These are phyloP conservation scores for Zalophus californianus DNA, from an alignment of 2,797 vertebrate genomes.

Conservation along the genomic window DNA sequence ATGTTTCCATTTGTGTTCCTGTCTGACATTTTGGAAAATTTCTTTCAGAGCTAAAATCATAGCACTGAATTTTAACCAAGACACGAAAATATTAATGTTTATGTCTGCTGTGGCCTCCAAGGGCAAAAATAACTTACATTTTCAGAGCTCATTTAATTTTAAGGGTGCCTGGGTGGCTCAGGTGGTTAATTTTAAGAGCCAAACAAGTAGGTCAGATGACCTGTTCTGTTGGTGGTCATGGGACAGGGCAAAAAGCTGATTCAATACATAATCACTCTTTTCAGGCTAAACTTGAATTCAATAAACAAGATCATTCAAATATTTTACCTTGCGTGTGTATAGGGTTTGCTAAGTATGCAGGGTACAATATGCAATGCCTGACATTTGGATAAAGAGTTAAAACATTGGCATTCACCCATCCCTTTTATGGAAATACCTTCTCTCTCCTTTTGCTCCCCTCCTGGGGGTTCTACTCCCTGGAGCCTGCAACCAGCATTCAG, in stretches of 20 bases:
- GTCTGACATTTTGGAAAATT: conserved; percentile 32
- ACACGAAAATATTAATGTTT: not conserved
- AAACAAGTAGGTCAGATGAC: not conserved
- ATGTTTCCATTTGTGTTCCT: not conserved
- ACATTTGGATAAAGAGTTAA: not conserved
- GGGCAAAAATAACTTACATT: not conserved
- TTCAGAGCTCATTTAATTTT: conserved; percentile 43
- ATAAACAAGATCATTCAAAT: conserved; percentile 18
- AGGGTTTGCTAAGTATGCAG: not conserved
- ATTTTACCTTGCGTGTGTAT: not conserved
- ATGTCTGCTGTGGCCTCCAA: not conserved
- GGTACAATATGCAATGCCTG: not conserved
- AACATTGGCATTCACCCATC: not conserved
- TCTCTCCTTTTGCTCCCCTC: not conserved
- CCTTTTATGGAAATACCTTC: not conserved
- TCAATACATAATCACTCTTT: not conserved
- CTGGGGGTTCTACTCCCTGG: not conserved
- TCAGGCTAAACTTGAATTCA: conserved; percentile 29
- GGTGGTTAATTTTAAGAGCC: conserved; percentile 16
- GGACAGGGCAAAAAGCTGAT: not conserved
- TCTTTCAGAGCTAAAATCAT: conserved; percentile 6
- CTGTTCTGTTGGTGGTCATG: not conserved
- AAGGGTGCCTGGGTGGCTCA: not conserved
- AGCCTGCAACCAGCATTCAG: not conserved
- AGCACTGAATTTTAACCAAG: not conserved